Evolutionary conservation across 2,113 vertebrate species (phyloP).

Genomic region (Triplophysa siluroides): DNA sequence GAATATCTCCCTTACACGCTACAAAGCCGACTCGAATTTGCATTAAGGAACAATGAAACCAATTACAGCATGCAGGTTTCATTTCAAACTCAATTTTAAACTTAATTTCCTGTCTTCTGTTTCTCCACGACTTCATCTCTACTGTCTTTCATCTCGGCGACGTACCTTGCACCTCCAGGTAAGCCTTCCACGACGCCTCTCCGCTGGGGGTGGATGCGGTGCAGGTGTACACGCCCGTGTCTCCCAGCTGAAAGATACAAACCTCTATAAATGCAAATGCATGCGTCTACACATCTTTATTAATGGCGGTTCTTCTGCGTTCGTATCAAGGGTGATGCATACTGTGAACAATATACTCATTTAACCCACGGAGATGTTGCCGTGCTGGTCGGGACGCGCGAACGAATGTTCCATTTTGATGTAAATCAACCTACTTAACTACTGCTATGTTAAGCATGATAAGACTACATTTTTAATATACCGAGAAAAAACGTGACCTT

Average conservation of each 20-base stretch:
- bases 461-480: too few species aligned
- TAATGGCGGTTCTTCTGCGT: background rate
- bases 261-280: conserved; percentile 10
- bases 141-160: background rate
- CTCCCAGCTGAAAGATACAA: conserved; percentile 80
- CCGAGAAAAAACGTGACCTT: too few species aligned
- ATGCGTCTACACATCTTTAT: background rate
- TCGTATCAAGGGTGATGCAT: background rate
- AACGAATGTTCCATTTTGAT: too few species aligned
- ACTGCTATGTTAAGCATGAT: too few species aligned
- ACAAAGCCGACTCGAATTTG: conserved; percentile 30
- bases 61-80: conserved; percentile 42
- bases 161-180: conserved; percentile 95
- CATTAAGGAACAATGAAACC: conserved; percentile 32
- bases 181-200: conserved; percentile 93
- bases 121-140: background rate
- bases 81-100: conserved; percentile 38
- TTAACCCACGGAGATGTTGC: too few species aligned
- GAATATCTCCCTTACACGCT: background rate
- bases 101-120: background rate
- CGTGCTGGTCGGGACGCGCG: too few species aligned
- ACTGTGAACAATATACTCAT: background rate
- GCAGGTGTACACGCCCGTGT: conserved; percentile 93
- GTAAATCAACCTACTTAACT: too few species aligned
- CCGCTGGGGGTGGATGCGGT: conserved; percentile 93